Percentiles rank a stretch among this genome's conserved stretches.
These are phyloP conservation scores for Tribolium madens DNA, from an alignment of 1,140 invertebrate genomes.

Conservation along the genomic window DNA sequence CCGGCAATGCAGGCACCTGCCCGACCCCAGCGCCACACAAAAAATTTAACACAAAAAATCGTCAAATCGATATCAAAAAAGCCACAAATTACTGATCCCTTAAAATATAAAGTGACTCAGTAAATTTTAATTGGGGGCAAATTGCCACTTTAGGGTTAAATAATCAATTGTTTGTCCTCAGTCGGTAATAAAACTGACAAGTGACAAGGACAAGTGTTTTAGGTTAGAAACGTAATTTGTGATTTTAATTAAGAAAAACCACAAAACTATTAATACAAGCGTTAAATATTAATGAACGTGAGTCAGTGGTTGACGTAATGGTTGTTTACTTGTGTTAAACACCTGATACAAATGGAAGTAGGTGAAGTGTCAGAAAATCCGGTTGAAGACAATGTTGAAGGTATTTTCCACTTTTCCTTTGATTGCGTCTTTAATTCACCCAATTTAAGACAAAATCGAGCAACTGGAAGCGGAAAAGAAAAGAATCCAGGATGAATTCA, in stretches of 20 bases:
- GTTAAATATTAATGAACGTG: conserved; percentile 10
- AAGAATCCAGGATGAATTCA: conserved; percentile 86
- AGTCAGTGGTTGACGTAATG: conserved; percentile 13
- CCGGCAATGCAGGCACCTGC: neutral
- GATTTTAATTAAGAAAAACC: neutral
- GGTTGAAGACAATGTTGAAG: conserved; percentile 30
- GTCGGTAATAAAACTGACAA: neutral
- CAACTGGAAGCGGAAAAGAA: conserved; percentile 72
- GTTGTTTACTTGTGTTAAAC: conserved; percentile 18
- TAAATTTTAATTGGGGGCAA: too few species aligned
- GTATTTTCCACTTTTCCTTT: neutral
- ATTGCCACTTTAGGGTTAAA: too few species aligned
- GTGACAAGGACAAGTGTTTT: conserved; percentile 5
- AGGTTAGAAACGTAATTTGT: conserved; percentile 13
- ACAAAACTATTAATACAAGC: neutral
- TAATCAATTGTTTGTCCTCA: too few species aligned
- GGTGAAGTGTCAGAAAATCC: conserved; percentile 35
- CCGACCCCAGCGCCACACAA: neutral
- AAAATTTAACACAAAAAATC: neutral
- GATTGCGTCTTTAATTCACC: neutral
- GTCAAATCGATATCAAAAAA: too few species aligned
- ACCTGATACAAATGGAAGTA: conserved; percentile 39
- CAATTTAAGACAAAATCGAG: conserved; percentile 40
- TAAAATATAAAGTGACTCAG: too few species aligned
- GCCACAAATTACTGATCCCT: too few species aligned